Conservation (phyloP, 2,113 vertebrate genomes). For the Excalfactoria chinensis region DNA sequence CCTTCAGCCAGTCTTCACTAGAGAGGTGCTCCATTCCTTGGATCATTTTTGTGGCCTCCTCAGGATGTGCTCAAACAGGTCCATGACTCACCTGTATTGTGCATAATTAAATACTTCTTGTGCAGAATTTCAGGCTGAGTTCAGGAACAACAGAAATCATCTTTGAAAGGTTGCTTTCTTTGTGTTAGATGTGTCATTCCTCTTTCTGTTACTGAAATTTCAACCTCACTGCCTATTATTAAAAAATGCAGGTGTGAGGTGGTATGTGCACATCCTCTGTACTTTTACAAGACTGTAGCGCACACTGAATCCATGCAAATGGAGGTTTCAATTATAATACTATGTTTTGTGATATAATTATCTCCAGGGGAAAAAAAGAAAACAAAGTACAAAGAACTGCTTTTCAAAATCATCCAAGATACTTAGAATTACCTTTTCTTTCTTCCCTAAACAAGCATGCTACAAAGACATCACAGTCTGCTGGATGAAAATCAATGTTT, state of each 20-base stretch:
- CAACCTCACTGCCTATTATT: background rate
- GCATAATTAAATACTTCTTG: background rate
- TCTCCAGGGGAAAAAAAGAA: background rate
- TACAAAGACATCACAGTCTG: background rate
- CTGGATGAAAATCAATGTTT: background rate
- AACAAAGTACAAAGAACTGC: background rate
- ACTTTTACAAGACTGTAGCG: background rate
- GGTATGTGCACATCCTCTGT: background rate
- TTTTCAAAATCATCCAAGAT: background rate
- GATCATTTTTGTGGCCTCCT: too few relatives aligned
- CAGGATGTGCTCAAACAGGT: too few relatives aligned
- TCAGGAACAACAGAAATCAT: background rate
- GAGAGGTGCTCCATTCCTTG: too few relatives aligned
- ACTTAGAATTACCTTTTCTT: background rate
- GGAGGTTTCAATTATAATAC: background rate
- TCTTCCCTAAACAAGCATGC: background rate
- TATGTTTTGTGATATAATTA: background rate
- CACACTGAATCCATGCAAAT: background rate
- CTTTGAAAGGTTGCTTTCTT: background rate
- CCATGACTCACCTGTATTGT: too few relatives aligned
- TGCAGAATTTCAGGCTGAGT: background rate
- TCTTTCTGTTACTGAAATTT: background rate
- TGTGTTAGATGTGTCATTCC: background rate
- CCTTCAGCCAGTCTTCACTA: too few relatives aligned
- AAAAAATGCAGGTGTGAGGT: background rate